These are phyloP conservation scores for Empis stercorea DNA, from an alignment of 2,888 invertebrate genomes.

Conservation along the genomic window DNA sequence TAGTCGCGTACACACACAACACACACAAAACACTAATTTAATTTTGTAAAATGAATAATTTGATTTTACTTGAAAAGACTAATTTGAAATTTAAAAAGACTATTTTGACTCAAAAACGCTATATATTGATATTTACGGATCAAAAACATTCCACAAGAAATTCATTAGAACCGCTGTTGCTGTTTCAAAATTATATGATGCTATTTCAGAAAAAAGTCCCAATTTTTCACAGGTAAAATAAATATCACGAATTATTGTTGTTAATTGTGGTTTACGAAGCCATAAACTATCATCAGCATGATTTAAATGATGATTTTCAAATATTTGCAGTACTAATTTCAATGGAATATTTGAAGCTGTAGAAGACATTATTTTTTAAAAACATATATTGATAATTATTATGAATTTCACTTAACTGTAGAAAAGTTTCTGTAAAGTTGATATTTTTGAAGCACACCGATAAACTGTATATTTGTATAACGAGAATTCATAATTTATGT, in stretches of 20 bases:
- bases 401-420: too few species aligned
- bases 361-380: neutral
- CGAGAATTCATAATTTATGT: too few species aligned
- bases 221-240: conserved; percentile 32
- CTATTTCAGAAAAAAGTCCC: conserved; percentile 24
- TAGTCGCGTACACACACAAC: too few species aligned
- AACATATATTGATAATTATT: too few species aligned
- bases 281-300: conserved; percentile 24
- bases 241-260: conserved; percentile 31
- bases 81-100: too few species aligned
- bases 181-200: conserved; percentile 22
- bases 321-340: conserved; percentile 27
- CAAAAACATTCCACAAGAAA: conserved; percentile 35
- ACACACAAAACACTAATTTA: too few species aligned
- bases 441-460: too few species aligned
- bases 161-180: conserved; percentile 26
- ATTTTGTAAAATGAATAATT: too few species aligned
- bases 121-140: conserved; percentile 22
- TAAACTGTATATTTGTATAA: too few species aligned
- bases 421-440: too few species aligned
- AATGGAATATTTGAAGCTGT: conserved; percentile 31
- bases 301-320: conserved; percentile 27
- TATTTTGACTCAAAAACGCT: too few species aligned
- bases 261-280: conserved; percentile 30
- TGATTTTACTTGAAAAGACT: too few species aligned